Conservation (phyloP, 2,888 invertebrate species). For the Hoplodrina blanda region DNA sequence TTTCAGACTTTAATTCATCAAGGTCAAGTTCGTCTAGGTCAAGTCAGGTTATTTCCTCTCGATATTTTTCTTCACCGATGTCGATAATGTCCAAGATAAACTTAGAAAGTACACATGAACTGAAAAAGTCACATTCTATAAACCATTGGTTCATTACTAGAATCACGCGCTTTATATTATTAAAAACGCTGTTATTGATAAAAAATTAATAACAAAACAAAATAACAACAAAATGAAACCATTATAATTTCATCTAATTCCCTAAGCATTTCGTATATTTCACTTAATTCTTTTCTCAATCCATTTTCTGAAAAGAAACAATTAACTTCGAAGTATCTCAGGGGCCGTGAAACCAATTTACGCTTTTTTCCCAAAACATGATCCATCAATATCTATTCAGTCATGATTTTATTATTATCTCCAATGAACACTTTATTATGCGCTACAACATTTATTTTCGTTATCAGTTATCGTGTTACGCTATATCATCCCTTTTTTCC, state of each 20-base stretch:
- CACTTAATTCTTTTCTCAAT: constrained; percentile 35
- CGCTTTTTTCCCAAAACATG: constrained; percentile 39
- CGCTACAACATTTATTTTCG: constrained; percentile 38
- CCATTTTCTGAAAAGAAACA: constrained; percentile 41
- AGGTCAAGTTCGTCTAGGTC: no score
- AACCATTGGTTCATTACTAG: no score
- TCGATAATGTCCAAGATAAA: no score
- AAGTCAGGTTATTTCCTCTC: no score
- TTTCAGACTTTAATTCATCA: no score
- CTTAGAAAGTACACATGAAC: no score
- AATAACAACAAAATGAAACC: no score
- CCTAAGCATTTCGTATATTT: background rate
- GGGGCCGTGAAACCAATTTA: constrained; percentile 51
- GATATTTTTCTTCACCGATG: no score
- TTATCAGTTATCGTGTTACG: constrained; percentile 26
- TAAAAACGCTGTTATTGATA: no score
- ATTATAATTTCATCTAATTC: constrained; percentile 5
- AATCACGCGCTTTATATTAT: no score
- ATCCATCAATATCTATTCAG: constrained; percentile 61
- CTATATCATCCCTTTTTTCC: background rate
- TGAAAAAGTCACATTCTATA: no score
- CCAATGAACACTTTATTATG: constrained; percentile 45
- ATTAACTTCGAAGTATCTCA: constrained; percentile 50
- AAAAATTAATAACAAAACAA: no score
- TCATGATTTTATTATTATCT: constrained; percentile 50